These are phyloP conservation scores for Apolygus lucorum DNA, from an alignment of 1,140 invertebrate species.

Conservation along the genomic window DNA sequence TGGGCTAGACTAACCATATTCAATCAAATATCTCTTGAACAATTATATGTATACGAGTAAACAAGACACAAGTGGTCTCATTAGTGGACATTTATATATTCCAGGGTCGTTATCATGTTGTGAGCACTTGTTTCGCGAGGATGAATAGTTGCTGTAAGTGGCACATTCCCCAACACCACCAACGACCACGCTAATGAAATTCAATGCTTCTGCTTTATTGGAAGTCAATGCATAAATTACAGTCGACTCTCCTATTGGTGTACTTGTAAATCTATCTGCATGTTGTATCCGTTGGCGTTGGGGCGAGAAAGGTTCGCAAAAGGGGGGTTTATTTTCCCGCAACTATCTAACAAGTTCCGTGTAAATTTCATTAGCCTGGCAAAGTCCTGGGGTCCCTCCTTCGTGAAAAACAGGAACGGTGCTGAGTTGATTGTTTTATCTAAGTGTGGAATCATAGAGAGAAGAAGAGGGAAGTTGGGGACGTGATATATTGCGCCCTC, in stretches of 20 bases:
- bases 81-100: too few species aligned
- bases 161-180: too few species aligned
- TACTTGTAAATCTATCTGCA: background rate
- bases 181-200: background rate
- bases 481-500: background rate
- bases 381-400: background rate
- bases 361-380: constrained; percentile 3
- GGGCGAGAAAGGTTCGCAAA: background rate
- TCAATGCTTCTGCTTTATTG: background rate
- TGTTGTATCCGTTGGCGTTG: background rate
- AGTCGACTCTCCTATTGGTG: background rate
- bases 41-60: too few species aligned
- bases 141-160: too few species aligned
- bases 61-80: too few species aligned
- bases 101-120: too few species aligned
- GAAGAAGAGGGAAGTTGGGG: background rate
- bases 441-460: background rate
- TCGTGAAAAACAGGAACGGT: background rate
- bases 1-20: too few species aligned
- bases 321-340: background rate
- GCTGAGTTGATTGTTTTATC: constrained; percentile 1
- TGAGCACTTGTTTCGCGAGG: too few species aligned
- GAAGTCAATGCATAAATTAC: background rate
- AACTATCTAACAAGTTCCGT: constrained; percentile 5
- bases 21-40: too few species aligned